These are phyloP conservation scores for Dilophus febrilis DNA, from an alignment of 2,888 invertebrate genomes.

Conservation along the genomic window DNA sequence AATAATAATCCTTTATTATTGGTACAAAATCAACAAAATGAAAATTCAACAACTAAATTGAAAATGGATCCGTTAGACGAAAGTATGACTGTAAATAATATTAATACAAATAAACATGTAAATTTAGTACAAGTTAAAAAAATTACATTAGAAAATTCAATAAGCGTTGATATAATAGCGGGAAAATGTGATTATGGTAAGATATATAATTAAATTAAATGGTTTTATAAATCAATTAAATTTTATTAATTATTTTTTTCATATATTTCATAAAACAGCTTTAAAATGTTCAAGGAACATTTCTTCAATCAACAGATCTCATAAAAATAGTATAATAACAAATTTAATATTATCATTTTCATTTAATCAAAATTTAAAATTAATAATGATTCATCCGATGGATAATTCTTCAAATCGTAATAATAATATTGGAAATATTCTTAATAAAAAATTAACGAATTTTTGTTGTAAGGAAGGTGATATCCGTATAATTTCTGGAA, in stretches of 20 bases:
- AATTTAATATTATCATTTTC: constrained; percentile 10
- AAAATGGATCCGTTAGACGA: constrained; percentile 11
- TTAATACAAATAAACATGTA: constrained; percentile 21
- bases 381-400: too few species aligned
- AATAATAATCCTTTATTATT: too few species aligned
- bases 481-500: constrained; percentile 39
- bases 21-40: constrained; percentile 14
- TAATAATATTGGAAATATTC: too few species aligned
- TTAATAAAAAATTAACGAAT: not conserved
- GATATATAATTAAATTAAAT: not conserved
- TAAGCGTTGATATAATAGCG: constrained; percentile 24
- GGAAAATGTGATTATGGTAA: constrained; percentile 19
- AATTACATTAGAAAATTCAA: constrained; percentile 21
- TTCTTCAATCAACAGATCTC: not conserved
- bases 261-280: not conserved
- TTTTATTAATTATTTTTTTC: too few species aligned
- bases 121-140: constrained; percentile 26
- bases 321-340: constrained; percentile 2
- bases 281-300: constrained; percentile 3
- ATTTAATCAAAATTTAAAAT: constrained; percentile 6
- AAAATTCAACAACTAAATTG: constrained; percentile 11
- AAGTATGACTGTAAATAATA: constrained; percentile 17
- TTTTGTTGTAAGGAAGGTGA: constrained; percentile 32
- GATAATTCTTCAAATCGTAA: not conserved
- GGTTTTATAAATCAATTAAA: too few species aligned